Evolutionary conservation across 2,797 vertebrate genomes (phyloP), one percentile per base, ranked within the genome.

Genomic region (Typhlichthys eigenmanni): DNA sequence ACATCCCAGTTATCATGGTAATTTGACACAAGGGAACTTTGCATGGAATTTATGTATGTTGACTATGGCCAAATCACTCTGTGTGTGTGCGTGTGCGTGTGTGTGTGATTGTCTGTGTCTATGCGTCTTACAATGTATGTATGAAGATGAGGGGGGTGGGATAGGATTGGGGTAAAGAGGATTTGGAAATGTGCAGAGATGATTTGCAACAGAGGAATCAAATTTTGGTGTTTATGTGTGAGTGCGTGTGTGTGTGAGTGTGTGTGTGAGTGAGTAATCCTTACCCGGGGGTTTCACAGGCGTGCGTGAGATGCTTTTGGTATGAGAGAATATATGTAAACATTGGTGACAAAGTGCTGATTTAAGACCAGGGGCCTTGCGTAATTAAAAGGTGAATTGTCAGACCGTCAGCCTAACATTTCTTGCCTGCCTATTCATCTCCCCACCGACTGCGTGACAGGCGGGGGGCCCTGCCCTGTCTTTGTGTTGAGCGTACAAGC

Each of bases 1-100:
- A 85, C 57, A 51, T 62, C 64, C 67, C 65, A 79, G 82, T 86
- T 90, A 87, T 86, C 67, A 74, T 74, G 75, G 74, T 85, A 71
- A 85, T 84, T 76, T 78, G 70, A 70, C 74, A 66, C 71, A 6
- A 57, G 74, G 66, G 80, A 74, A 55, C 54, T 11, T 32, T 29
- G 62, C 58, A 13, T 45, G 52, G 62, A 65, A 71, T 70, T 73
- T 55, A 52, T 62, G 51, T 75, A 60, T 61, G 47, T n/a, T 32
- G 45, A 7, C 50, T 47, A 54, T 24, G 10, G 51, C 47, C n/a
- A 61, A 51, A 13, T 49, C 13, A 49, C 16, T 34, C 13, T 13
- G 24, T 45, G 3, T 14, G 53, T 64, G 16, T 55, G 24, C 64
- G 60, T 71, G 60, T 70, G 65, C 46, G 12, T 64, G 68, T 38